These are phyloP conservation scores for Microctonus hyperodae DNA, from an alignment of 2,888 invertebrate genomes.

Conservation along the genomic window DNA sequence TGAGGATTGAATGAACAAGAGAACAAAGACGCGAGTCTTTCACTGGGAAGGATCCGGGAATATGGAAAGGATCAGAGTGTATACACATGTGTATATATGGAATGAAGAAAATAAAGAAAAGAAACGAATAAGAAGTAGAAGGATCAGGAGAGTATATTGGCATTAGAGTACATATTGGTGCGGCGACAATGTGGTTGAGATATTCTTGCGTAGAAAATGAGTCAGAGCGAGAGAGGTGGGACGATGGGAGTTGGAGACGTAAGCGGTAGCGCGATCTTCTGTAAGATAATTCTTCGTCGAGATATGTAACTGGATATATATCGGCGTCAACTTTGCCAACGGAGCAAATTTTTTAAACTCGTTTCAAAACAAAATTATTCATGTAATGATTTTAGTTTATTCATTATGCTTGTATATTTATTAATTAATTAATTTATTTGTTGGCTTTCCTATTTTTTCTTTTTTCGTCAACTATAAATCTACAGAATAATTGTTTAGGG, in stretches of 20 bases:
- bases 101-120: slow-evolving; percentile 6
- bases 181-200: slow-evolving; percentile 1
- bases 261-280: slow-evolving; percentile 34
- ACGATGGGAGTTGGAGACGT: slow-evolving; percentile 29
- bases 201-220: not conserved
- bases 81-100: slow-evolving; percentile 8
- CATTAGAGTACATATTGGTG: not conserved
- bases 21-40: slow-evolving; percentile 29
- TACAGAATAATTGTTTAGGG: slow-evolving; percentile 6
- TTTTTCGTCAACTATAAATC: not conserved
- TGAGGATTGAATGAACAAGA: not conserved
- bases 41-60: slow-evolving; percentile 38
- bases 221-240: slow-evolving; percentile 5
- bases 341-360: not conserved
- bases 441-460: not conserved
- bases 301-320: slow-evolving; percentile 21
- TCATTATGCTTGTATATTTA: not conserved
- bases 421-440: not conserved
- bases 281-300: slow-evolving; percentile 15
- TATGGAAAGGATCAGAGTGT: slow-evolving; percentile 39
- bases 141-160: slow-evolving; percentile 20
- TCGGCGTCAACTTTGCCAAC: not conserved
- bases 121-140: slow-evolving; percentile 1
- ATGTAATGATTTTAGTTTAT: not conserved
- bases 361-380: not conserved